Base-by-base conservation (phyloP, 2,888 invertebrate species). In the Drosophila histrio region DNA sequence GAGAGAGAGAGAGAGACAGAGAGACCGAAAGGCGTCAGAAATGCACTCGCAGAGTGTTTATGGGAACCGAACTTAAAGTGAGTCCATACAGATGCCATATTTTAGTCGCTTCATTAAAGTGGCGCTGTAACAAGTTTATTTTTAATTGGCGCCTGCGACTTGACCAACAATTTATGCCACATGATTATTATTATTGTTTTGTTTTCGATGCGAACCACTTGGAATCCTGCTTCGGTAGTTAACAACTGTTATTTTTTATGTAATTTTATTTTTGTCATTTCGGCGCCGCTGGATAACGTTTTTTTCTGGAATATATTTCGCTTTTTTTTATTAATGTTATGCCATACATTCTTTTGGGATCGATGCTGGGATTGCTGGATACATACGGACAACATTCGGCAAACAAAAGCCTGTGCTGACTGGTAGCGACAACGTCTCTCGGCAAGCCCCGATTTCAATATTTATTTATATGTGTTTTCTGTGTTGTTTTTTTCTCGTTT, bases 211-310 rank as follows among this genome's bases (percentile, higher is more conserved):
- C 54, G 22, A 41, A 8, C 22, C 44, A 19, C 22, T 22, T 15
- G 38, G 50, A 17, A 59, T 61, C 57, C 79, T 56, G 64, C 22
- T 60, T 60, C 83, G 77, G 82, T 83, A 83, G 82, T 83, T 83
- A 83, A 83, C 87, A 83, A 83, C 82, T 83, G 82, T 83, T 87
- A 83, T 83, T 84, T 83, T 83, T 83, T 87, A 87, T 83, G 82
- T 87, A 76, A 83, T 87, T 83, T 83, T 83, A 83, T 83, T 83
- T 83, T 83, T 87, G 87, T 83, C 82, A 83, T 83, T 82, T 84
- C 82, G 81, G 87, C 82, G 82, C 82, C 87, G 82, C 82, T 83
- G 82, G 87, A 84, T 70, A 62, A 60, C 77, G 39, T 53, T 56
- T 43, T 49, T 30, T 47, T 39, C 22, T 34, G 36, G 50, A 61